Evolutionary conservation across 1,140 invertebrate genomes (phyloP), one percentile per base, ranked within the genome.

Genomic region (Ostrea edulis): DNA sequence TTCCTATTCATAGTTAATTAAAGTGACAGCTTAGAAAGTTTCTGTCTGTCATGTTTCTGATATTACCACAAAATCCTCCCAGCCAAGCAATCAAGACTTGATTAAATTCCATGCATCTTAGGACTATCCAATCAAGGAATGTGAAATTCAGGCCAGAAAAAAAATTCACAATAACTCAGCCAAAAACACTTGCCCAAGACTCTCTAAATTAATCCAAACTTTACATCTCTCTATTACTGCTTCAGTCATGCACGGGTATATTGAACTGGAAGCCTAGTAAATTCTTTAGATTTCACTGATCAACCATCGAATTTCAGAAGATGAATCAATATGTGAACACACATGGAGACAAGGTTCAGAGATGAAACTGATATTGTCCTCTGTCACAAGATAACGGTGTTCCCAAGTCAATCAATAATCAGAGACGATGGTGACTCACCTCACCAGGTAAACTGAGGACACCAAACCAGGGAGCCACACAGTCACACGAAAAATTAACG

Each of bases 341-440:
- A 35, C 68, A 77, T 44, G 25, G n/a, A 11, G 68, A 22, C 68
- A 11, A 77, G 22, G 68, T 77, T 77, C 68, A 77, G 22, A 25
- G 22, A 77, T 25, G 68, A 77, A 35, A 29, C 12, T 29, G 68
- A 77, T 77, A 62, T n/a, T 17, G 55, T 20, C 22, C 25, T 25
- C 12, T 77, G 68, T 77, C 68, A 77, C 68, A 62, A 62, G 55
- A 62, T 62, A 62, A 62, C 68, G 29, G 2, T 17, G 25, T 29
- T 35, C 29, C 68, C 8, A 14, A 77, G 22, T 17, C 22, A 35
- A 77, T 77, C 68, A 77, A 77, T 77, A 77, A 20, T 62, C 55
- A n/a, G 14, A 62, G 55, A 58, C 68, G 68, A 25, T 77, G 68
- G 68, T 77, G 68, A 77, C 29, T 77, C 68, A 77, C 68, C 68